Evolutionary conservation across 2,113 vertebrate genomes (phyloP).

Genomic region (Microcebus tavaratra): DNA sequence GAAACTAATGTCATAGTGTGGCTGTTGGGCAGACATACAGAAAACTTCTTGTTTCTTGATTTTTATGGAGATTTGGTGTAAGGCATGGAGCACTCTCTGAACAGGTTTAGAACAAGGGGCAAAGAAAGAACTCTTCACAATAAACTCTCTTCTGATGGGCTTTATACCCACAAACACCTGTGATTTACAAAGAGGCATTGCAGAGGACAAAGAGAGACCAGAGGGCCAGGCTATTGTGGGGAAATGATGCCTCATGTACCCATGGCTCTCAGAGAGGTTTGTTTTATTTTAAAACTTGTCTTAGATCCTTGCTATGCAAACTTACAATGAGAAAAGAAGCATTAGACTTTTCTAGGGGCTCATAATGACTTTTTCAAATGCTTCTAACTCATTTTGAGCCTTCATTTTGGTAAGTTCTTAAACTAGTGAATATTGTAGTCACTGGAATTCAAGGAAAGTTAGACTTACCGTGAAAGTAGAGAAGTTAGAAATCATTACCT

Average conservation of each 20-base stretch:
- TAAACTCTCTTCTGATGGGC: constrained; percentile 82
- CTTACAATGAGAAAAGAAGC: constrained; percentile 48
- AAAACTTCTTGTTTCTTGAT: constrained; percentile 88
- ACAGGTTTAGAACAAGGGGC: constrained; percentile 89
- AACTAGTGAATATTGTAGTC: neutral
- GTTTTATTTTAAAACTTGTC: constrained; percentile 70
- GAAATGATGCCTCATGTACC: constrained; percentile 80
- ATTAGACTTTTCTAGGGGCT: constrained; percentile 29
- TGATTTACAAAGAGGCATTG: constrained; percentile 84
- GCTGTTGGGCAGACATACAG: constrained; percentile 86
- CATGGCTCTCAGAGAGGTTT: constrained; percentile 61
- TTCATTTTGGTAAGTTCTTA: constrained; percentile 20
- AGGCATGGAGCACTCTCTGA: constrained; percentile 88
- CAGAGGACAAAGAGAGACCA: constrained; percentile 74
- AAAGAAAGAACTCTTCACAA: constrained; percentile 88
- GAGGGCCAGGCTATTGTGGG: constrained; percentile 75
- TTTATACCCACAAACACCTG: constrained; percentile 91
- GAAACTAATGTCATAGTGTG: constrained; percentile 87
- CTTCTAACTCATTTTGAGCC: constrained; percentile 24
- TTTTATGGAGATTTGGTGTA: constrained; percentile 93
- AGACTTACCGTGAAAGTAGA: neutral
- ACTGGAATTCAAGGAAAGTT: neutral
- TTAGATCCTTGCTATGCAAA: constrained; percentile 51
- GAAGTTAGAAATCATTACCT: neutral
- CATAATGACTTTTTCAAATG: constrained; percentile 67